Percentiles rank a stretch among this genome's conserved stretches.
phyloP scores from a whole-genome alignment of 2,888 invertebrate species.

The Sthenelais limicola region DNA sequence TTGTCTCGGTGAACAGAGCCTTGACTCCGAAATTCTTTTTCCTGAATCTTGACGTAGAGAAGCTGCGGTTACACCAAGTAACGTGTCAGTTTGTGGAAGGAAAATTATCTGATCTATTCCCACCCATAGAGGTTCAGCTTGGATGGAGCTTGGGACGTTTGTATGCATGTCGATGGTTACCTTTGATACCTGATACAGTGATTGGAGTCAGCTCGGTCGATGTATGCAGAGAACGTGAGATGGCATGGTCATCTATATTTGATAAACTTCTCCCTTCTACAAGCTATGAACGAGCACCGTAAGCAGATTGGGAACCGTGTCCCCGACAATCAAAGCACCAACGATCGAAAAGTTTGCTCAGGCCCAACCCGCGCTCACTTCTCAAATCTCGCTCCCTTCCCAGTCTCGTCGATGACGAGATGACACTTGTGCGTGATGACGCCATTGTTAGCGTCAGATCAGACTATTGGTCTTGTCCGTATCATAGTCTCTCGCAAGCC shows the following conservation, averaged over 20 bases:
- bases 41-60: too few relatives aligned
- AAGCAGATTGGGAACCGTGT: constrained; percentile 18
- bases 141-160: too few relatives aligned
- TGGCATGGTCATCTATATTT: constrained; percentile 17
- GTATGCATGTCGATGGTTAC: too few relatives aligned
- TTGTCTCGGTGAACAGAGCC: too few relatives aligned
- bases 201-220: constrained; percentile 11
- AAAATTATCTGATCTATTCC: too few relatives aligned
- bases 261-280: constrained; percentile 3
- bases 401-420: not conserved
- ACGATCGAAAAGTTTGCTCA: constrained; percentile 24
- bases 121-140: too few relatives aligned
- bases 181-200: too few relatives aligned
- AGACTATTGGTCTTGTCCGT: constrained; percentile 22
- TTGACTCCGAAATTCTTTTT: too few relatives aligned
- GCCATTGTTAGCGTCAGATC: constrained; percentile 6
- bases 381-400: not conserved
- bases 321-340: constrained; percentile 4
- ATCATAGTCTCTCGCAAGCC: too few relatives aligned
- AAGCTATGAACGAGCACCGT: not conserved
- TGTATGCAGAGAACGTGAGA: not conserved
- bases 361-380: too few relatives aligned
- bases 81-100: too few relatives aligned
- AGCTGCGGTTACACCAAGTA: too few relatives aligned
- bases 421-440: constrained; percentile 14